Evolutionary conservation across 2,113 vertebrate genomes (phyloP).

Genomic region (Sinocyclocheilus rhinocerous): DNA sequence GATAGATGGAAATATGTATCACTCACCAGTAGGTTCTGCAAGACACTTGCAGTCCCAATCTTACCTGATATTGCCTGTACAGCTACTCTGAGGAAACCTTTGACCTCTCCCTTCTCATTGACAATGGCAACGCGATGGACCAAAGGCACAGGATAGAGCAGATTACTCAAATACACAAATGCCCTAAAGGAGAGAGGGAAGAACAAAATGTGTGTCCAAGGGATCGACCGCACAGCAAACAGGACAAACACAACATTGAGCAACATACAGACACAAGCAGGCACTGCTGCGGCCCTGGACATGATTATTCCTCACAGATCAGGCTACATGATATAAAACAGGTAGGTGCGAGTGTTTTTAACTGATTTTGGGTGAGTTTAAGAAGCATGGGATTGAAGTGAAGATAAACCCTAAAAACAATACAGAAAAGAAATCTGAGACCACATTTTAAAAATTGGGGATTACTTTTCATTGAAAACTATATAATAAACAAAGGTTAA

Average conservation of each 20-base stretch:
- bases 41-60: constrained; percentile 50
- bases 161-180: constrained; percentile 97
- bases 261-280: constrained; percentile 85
- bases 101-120: constrained; percentile 95
- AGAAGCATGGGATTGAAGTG: constrained; percentile 63
- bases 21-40: background rate
- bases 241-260: constrained; percentile 79
- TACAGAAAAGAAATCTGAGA: constrained; percentile 27
- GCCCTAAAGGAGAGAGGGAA: constrained; percentile 76
- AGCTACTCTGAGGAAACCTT: constrained; percentile 93
- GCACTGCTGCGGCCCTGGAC: constrained; percentile 75
- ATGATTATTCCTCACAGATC: constrained; percentile 68
- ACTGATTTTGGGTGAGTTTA: constrained; percentile 66
- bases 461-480: background rate
- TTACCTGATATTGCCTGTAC: constrained; percentile 98
- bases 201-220: constrained; percentile 18
- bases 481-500: background rate
- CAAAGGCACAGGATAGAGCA: constrained; percentile 92
- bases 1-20: background rate
- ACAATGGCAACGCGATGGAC: constrained; percentile 95
- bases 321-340: background rate
- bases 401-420: constrained; percentile 29
- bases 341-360: background rate
- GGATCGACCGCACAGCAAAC: constrained; percentile 54
- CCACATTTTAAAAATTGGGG: background rate